Evolutionary conservation across 2,888 invertebrate genomes (phyloP).

Genomic region (Polymixis flavicincta): DNA sequence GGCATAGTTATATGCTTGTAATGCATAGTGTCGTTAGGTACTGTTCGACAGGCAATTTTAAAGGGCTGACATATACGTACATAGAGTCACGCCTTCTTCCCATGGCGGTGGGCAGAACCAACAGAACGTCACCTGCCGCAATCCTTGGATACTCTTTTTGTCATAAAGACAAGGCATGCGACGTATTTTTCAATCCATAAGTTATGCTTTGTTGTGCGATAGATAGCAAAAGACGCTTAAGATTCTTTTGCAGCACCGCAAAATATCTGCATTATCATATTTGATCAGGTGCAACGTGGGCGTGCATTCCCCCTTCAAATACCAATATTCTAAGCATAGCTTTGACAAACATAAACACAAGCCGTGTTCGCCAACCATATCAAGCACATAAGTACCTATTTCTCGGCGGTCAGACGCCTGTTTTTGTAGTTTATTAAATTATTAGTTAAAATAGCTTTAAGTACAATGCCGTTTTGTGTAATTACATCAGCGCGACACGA

Average conservation of each 20-base stretch:
- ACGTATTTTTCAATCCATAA: constrained; percentile 10
- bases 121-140: background rate
- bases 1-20: background rate
- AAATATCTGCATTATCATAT: constrained; percentile 49
- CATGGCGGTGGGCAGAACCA: background rate
- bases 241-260: constrained; percentile 18
- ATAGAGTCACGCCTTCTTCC: background rate
- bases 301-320: constrained; percentile 33
- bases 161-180: background rate
- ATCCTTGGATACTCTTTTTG: background rate
- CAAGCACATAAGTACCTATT: constrained; percentile 40
- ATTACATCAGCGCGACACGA: constrained; percentile 56
- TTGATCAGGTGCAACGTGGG: constrained; percentile 27
- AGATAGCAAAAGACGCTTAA: constrained; percentile 20
- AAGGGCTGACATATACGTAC: background rate
- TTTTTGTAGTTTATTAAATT: constrained; percentile 56
- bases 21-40: background rate
- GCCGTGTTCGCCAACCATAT: constrained; percentile 27
- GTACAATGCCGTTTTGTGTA: constrained; percentile 57
- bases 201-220: background rate
- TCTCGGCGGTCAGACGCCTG: constrained; percentile 22
- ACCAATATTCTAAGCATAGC: constrained; percentile 51
- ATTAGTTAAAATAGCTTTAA: constrained; percentile 51
- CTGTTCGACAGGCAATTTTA: background rate
- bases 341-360: constrained; percentile 34